Evolutionary conservation across 2,888 invertebrate genomes (phyloP).

Genomic region (Notodonta ziczac): DNA sequence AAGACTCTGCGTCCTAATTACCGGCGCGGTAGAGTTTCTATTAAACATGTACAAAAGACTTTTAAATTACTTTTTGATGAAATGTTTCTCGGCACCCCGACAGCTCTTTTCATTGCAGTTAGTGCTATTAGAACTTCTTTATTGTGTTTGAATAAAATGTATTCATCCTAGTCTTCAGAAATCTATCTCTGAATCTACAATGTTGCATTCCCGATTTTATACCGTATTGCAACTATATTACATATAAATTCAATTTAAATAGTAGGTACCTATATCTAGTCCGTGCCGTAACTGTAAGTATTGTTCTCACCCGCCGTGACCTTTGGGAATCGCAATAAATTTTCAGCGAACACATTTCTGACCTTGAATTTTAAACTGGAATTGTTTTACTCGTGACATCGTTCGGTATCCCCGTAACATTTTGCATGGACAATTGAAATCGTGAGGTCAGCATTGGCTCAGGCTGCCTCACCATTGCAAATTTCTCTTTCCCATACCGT

Average conservation of each 20-base stretch:
- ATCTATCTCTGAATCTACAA: constrained; percentile 3
- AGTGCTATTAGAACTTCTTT: background rate
- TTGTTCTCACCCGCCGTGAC: constrained; percentile 30
- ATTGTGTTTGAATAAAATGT: constrained; percentile 3
- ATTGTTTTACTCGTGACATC: constrained; percentile 79
- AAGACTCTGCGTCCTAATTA: background rate
- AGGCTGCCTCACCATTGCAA: constrained; percentile 74
- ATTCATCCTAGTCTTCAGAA: background rate
- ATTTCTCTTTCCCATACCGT: constrained; percentile 81
- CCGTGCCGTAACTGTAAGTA: constrained; percentile 33
- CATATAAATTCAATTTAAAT: background rate
- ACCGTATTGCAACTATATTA: constrained; percentile 2
- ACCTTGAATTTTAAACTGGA: constrained; percentile 80
- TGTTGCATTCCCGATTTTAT: constrained; percentile 6
- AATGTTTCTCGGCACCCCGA: background rate
- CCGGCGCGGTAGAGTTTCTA: background rate
- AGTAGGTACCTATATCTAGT: background rate
- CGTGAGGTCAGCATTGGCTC: constrained; percentile 81
- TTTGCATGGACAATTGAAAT: constrained; percentile 83
- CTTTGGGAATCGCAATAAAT: constrained; percentile 50
- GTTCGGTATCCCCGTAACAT: constrained; percentile 78
- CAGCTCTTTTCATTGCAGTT: constrained; percentile 4
- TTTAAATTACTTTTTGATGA: constrained; percentile 4
- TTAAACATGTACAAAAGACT: constrained; percentile 2
- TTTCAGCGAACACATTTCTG: constrained; percentile 69